phyloP scores from a whole-genome alignment of 2,113 vertebrate species.

The Ailurus styani region DNA sequence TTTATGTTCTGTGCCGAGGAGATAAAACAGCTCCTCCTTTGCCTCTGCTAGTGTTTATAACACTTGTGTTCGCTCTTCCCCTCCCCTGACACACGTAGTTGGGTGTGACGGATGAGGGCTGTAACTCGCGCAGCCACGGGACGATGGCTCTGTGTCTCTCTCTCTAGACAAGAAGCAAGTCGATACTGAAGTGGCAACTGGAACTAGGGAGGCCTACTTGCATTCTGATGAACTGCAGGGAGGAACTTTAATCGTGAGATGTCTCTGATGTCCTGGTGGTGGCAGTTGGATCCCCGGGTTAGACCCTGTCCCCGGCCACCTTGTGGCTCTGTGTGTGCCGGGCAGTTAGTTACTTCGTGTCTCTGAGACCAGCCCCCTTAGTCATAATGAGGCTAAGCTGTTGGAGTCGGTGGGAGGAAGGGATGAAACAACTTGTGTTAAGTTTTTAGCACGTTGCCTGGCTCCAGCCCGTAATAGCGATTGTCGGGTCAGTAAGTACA shows the following conservation, averaged over 20 bases:
- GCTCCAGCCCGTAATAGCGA: accelerated
- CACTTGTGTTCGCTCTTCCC: constrained; percentile 29
- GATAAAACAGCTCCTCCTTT: constrained; percentile 64
- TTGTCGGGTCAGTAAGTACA: background rate
- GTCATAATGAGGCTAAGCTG: background rate
- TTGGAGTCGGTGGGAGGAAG: background rate
- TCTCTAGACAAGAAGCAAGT: constrained; percentile 12
- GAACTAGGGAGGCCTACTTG: background rate
- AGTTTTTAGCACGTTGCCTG: background rate
- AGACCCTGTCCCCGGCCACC: background rate
- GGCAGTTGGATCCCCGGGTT: background rate
- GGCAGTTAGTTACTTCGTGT: background rate
- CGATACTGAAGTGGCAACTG: background rate
- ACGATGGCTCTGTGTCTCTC: background rate
- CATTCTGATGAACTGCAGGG: background rate
- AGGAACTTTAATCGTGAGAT: background rate
- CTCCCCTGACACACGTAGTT: background rate
- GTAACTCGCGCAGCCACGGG: constrained; percentile 33
- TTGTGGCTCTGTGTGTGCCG: background rate
- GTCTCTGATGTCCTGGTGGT: background rate
- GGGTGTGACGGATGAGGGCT: constrained; percentile 54
- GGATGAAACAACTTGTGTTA: background rate
- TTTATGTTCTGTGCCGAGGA: constrained; percentile 58
- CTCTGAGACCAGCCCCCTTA: background rate
- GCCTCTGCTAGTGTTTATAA: background rate